Evolutionary conservation across 1,140 invertebrate genomes (phyloP).

Genomic region (Homalodisca vitripennis): DNA sequence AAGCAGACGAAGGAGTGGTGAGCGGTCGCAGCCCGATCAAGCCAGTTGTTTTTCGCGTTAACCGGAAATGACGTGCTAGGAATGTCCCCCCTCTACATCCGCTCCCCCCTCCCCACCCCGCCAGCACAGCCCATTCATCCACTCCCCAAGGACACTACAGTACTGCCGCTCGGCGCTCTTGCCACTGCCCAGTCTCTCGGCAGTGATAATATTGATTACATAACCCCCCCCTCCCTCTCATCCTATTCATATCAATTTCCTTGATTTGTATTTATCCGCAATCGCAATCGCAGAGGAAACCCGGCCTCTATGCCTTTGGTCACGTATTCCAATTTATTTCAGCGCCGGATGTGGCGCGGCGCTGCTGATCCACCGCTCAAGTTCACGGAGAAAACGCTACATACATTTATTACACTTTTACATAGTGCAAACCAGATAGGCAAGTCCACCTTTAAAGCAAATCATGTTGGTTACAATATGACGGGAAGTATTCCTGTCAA

Average conservation of each 20-base stretch:
- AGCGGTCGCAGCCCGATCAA: constrained; percentile 1
- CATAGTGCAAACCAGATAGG: too few species aligned
- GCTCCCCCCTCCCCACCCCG: not conserved
- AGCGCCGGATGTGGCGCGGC: too few species aligned
- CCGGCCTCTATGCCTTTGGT: too few species aligned
- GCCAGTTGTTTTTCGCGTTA: constrained; percentile 25
- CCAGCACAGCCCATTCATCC: not conserved
- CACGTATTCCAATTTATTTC: too few species aligned
- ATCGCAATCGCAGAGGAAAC: too few species aligned
- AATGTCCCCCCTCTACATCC: constrained; percentile 22
- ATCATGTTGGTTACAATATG: too few species aligned
- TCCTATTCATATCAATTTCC: not conserved
- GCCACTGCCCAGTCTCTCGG: too few species aligned
- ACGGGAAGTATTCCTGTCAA: too few species aligned
- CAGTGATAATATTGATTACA: constrained; percentile 15
- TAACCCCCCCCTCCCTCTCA: not conserved
- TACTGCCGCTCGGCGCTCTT: not conserved
- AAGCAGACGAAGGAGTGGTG: not conserved
- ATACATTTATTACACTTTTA: too few species aligned
- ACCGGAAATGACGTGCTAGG: constrained; percentile 24
- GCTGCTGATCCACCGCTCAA: too few species aligned
- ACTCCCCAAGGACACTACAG: not conserved
- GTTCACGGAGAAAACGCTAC: too few species aligned
- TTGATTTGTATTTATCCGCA: not conserved
- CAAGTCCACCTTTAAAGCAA: too few species aligned